Evolutionary conservation across 2,888 invertebrate genomes (phyloP), one percentile per base, ranked within the genome.

Genomic region (Cataglyphis livida): DNA sequence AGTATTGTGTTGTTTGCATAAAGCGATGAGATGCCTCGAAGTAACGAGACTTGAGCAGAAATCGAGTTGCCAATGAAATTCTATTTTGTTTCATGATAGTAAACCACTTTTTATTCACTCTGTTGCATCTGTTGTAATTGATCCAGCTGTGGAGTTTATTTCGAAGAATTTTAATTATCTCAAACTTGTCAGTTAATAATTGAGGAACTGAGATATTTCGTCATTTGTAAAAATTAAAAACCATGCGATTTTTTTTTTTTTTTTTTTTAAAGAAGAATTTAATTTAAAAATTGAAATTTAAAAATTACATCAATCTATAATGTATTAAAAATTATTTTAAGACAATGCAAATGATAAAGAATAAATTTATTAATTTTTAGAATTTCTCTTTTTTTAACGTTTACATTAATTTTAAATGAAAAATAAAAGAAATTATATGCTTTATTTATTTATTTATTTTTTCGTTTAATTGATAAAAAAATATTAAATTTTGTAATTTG

Each of bases 1-100:
- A 85, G 88, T 89, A 91, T 90, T 90, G 90, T 88, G 87, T 88
- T 90, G 89, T 91, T 91, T 91, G 90, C 89, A 84, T 86, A 88
- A 88, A 89, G 86, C 89, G 88, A 90, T 74, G 91, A 91, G 89
- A 87, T 85, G 87, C 88, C 86, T 83, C 85, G 87, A 87, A 88
- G 85, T 90, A 89, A 88, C 88, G 87, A 90, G 87, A 85, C 85
- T 84, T 65, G 78, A 84, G 86, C 83, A 65, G 81, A 84, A 83
- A 88, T 87, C 86, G 79, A 86, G 90, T 88, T 87, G 76, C 82
- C 88, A 59, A 87, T 89, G 84, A 89, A 89, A 88, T 86, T 89
- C 85, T 86, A 86, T 90, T 89, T 83, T 32, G 66, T 64, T 35
- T 44, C 48, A 18, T 32, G 32, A 70, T 38, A 82, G 81, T 78